These are phyloP conservation scores for Parascotia fuliginaria DNA, from an alignment of 2,888 invertebrate species.

Conservation along the genomic window DNA sequence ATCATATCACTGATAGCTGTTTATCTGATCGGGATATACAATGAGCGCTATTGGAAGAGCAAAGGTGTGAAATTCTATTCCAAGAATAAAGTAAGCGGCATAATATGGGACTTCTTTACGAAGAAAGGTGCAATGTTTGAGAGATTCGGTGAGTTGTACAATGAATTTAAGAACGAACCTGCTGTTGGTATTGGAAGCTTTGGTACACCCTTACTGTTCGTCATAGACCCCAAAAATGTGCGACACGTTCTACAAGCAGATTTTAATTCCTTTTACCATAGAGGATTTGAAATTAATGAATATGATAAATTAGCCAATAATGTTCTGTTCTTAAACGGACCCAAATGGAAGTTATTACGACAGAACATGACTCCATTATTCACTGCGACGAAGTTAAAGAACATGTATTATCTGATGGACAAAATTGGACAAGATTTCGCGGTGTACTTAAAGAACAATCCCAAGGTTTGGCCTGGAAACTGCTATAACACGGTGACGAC, in stretches of 20 bases:
- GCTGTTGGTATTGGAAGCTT: constrained; percentile 48
- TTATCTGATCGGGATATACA: background rate
- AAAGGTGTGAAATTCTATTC: background rate
- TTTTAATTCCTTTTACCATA: constrained; percentile 53
- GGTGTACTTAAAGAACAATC: constrained; percentile 45
- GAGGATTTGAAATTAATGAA: constrained; percentile 49
- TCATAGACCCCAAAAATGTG: constrained; percentile 50
- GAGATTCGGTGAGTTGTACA: constrained; percentile 45
- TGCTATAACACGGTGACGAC: constrained; percentile 37
- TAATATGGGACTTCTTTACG: background rate
- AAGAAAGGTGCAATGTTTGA: constrained; percentile 9
- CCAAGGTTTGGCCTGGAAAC: constrained; percentile 37
- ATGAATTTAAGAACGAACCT: constrained; percentile 50
- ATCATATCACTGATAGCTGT: background rate
- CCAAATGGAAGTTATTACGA: constrained; percentile 63
- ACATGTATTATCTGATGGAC: constrained; percentile 65
- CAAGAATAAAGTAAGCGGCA: background rate
- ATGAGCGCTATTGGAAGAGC: background rate
- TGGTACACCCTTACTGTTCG: constrained; percentile 39
- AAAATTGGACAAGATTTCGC: constrained; percentile 58
- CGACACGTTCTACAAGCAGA: constrained; percentile 50
- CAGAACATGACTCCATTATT: constrained; percentile 68
- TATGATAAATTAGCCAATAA: constrained; percentile 55
- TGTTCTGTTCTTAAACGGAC: constrained; percentile 55
- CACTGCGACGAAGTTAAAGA: constrained; percentile 61